Evolutionary conservation across 2,113 vertebrate species (phyloP).

Genomic region (Podarcis cretensis): DNA sequence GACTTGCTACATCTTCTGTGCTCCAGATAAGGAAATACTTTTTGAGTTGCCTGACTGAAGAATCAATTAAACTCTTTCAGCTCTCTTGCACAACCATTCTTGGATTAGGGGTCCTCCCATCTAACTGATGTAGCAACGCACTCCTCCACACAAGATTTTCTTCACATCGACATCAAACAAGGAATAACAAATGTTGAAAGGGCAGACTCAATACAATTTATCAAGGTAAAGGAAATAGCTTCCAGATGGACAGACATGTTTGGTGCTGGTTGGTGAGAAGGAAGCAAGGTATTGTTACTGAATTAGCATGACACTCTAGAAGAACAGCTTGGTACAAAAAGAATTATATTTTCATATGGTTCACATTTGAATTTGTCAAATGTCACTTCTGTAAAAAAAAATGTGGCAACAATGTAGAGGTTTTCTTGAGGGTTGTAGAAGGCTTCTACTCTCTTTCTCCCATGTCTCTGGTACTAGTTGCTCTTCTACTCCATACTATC

Average conservation of each 20-base stretch:
- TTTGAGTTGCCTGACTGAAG: background rate
- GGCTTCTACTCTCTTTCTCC: conserved; percentile 51
- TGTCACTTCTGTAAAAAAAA: conserved; percentile 68
- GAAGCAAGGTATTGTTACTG: conserved; percentile 71
- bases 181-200: conserved; percentile 76
- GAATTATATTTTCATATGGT: conserved; percentile 71
- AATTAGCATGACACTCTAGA: conserved; percentile 70
- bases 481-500: conserved; percentile 26
- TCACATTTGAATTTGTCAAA: conserved; percentile 73
- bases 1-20: background rate
- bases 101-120: conserved; percentile 45
- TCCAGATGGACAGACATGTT: conserved; percentile 70
- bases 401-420: conserved; percentile 47
- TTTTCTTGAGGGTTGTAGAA: background rate
- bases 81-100: conserved; percentile 39
- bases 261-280: conserved; percentile 68
- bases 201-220: conserved; percentile 68
- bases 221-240: conserved; percentile 74
- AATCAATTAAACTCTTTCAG: conserved; percentile 15
- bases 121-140: conserved; percentile 52
- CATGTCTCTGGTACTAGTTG: conserved; percentile 20
- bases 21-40: conserved; percentile 2
- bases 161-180: conserved; percentile 74
- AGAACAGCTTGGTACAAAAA: conserved; percentile 53
- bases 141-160: conserved; percentile 66